Conservation (phyloP, 2,797 vertebrate genomes). For the Cetoscarus ocellatus region DNA sequence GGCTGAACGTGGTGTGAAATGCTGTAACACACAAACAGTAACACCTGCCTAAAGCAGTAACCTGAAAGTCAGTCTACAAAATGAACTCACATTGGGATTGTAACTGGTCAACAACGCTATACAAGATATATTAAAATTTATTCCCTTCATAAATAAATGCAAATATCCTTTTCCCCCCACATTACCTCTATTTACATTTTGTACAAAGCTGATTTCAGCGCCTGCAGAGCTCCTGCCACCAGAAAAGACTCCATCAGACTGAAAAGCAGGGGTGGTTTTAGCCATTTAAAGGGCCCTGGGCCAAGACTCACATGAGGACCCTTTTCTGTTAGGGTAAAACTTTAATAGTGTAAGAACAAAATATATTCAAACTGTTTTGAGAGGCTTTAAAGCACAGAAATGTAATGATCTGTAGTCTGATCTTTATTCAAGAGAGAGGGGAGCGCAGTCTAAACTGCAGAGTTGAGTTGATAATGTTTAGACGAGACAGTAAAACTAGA, state of each 20-base stretch:
- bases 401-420: no score
- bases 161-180: conserved; percentile 72
- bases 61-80: conserved; percentile 64
- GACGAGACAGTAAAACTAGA: no score
- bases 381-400: no score
- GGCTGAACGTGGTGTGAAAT: conserved; percentile 53
- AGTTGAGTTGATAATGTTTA: no score
- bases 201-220: conserved; percentile 68
- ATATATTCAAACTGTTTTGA: no score
- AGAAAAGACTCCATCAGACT: conserved; percentile 14
- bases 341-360: no score
- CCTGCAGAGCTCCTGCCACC: conserved; percentile 4
- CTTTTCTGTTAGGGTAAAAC: no score
- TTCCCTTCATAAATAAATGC: conserved; percentile 90
- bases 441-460: no score
- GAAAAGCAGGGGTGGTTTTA: neutral
- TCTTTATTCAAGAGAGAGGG: no score
- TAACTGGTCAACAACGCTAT: conserved; percentile 81
- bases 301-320: no score
- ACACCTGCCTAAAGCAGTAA: conserved; percentile 82
- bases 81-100: conserved; percentile 72
- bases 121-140: conserved; percentile 89
- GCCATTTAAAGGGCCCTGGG: no score
- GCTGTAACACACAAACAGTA: conserved; percentile 81
- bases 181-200: conserved; percentile 83